These are phyloP conservation scores for Tinamus guttatus DNA, from an alignment of 2,113 vertebrate genomes.

Conservation along the genomic window DNA sequence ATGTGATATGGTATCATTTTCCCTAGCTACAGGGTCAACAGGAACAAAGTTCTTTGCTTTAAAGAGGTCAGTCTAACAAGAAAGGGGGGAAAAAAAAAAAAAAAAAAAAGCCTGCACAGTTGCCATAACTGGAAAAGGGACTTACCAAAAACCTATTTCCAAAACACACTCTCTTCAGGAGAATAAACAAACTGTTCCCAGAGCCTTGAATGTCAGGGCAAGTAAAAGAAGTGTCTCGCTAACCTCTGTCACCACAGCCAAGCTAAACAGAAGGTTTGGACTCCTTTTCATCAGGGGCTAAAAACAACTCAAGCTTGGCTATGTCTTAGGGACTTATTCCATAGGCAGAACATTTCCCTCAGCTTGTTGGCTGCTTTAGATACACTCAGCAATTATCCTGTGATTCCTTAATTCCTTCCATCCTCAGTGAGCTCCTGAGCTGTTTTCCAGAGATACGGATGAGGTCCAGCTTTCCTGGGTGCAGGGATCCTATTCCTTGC, in stretches of 20 bases:
- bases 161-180: neutral
- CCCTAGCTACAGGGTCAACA: neutral
- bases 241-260: neutral
- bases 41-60: fast-evolving
- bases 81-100: too few species aligned
- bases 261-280: neutral
- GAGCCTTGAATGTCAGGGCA: neutral
- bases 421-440: fast-evolving
- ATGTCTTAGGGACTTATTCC: neutral
- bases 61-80: neutral
- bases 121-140: neutral
- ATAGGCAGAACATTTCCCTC: neutral
- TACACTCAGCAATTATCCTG: neutral
- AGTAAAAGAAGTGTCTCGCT: neutral
- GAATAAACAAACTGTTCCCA: neutral
- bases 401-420: neutral
- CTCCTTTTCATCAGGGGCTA: neutral
- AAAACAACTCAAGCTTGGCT: neutral
- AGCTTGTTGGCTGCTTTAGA: neutral
- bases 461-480: neutral
- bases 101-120: fast-evolving
- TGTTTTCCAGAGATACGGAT: neutral
- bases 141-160: neutral
- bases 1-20: neutral
- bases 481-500: neutral